Conservation (phyloP, 37 sponge, comb jelly and placozoan species). For the Chondrosia reniformis region DNA sequence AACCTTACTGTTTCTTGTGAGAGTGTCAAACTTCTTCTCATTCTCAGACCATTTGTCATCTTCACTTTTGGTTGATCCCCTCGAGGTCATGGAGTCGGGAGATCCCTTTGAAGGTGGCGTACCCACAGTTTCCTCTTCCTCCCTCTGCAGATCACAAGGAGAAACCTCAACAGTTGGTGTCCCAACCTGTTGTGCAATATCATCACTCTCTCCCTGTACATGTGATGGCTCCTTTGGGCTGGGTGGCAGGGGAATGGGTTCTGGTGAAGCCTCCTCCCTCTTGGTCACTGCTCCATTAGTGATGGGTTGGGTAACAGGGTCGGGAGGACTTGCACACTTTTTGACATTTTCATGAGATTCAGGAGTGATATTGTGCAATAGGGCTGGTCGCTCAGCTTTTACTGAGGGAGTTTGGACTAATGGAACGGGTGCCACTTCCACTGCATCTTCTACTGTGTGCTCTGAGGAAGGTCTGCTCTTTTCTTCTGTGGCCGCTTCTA, state of each 20-base stretch:
- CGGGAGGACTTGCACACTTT: no score
- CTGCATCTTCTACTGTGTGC: no score
- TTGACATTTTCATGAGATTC: no score
- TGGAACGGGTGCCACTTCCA: no score
- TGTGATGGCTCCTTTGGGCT: neutral
- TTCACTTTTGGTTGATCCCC: neutral
- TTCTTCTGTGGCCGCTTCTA: no score
- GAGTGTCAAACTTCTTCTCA: conserved; percentile 24
- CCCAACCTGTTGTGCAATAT: neutral
- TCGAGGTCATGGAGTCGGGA: neutral
- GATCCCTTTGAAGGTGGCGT: neutral
- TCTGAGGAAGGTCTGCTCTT: no score
- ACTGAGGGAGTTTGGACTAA: no score
- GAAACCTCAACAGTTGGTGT: neutral
- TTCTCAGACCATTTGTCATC: conserved; percentile 2
- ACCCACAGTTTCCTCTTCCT: neutral
- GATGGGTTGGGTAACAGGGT: no score
- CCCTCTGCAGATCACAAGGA: neutral
- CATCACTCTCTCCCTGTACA: neutral
- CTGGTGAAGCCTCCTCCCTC: neutral
- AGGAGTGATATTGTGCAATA: no score
- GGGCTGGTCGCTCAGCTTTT: no score
- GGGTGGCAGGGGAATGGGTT: neutral
- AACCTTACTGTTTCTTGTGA: neutral
- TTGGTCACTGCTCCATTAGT: neutral